These are phyloP conservation scores for Orthonevra nobilis DNA, from an alignment of 2,888 invertebrate genomes.

Conservation along the genomic window DNA sequence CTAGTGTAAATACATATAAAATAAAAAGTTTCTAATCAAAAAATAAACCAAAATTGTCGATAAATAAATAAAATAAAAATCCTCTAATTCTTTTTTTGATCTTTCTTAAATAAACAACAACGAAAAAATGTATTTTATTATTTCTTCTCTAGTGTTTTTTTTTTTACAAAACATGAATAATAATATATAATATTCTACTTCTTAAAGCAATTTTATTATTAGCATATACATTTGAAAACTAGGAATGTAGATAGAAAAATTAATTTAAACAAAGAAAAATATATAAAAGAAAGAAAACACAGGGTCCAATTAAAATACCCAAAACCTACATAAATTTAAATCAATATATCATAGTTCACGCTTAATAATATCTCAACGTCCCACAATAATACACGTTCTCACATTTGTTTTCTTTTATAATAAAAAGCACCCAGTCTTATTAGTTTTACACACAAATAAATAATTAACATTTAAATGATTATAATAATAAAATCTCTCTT, in stretches of 20 bases:
- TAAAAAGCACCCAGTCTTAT: constrained; percentile 31
- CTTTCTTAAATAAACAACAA: constrained; percentile 72
- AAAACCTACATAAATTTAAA: constrained; percentile 10
- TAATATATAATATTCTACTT: constrained; percentile 13
- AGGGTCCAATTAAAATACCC: constrained; percentile 64
- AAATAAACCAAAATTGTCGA: constrained; percentile 4
- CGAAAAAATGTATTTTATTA: too few relatives aligned
- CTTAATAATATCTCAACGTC: constrained; percentile 33
- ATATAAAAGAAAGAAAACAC: constrained; percentile 31
- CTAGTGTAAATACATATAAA: constrained; percentile 63
- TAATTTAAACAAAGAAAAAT: constrained; percentile 34
- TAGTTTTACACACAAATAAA: constrained; percentile 22
- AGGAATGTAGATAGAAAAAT: constrained; percentile 43
- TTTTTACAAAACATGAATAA: constrained; percentile 13
- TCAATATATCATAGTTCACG: constrained; percentile 2
- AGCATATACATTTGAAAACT: constrained; percentile 5
- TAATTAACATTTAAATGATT: constrained; percentile 15
- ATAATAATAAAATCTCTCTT: constrained; percentile 19
- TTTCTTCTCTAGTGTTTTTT: constrained; percentile 30
- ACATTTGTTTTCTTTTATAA: too few relatives aligned
- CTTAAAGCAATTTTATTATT: constrained; percentile 51
- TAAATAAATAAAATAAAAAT: constrained; percentile 45
- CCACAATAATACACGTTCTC: constrained; percentile 9
- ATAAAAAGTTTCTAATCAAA: too few relatives aligned
- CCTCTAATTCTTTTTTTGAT: constrained; percentile 40